phyloP scores from a whole-genome alignment of 2,797 vertebrate species.

The Ctenopoma kingsleyae region DNA sequence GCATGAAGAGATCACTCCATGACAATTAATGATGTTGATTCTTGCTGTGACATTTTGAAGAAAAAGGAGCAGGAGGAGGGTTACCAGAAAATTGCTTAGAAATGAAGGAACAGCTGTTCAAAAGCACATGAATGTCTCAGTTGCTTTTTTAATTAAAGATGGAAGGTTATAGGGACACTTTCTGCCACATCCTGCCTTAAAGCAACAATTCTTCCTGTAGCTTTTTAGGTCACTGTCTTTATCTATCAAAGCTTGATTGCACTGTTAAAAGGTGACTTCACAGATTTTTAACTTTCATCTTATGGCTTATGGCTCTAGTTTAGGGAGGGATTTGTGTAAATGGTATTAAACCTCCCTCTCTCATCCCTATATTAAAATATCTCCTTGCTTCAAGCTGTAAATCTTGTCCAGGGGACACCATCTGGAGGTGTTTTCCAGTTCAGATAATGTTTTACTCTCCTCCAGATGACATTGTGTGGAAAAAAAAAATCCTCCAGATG shows the following conservation, averaged over 20 bases:
- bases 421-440: too few species aligned
- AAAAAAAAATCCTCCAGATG: too few species aligned
- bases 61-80: conserved; percentile 11
- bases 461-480: too few species aligned
- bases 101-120: conserved; percentile 29
- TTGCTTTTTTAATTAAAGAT: conserved; percentile 41
- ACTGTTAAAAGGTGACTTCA: not conserved
- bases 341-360: too few species aligned
- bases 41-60: conserved; percentile 42
- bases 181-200: conserved; percentile 9
- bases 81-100: conserved; percentile 14
- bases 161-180: conserved; percentile 33
- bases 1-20: conserved; percentile 39
- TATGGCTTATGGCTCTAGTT: too few species aligned
- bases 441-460: too few species aligned
- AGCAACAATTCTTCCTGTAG: conserved; percentile 6
- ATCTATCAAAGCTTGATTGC: conserved; percentile 11
- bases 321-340: too few species aligned
- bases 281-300: too few species aligned
- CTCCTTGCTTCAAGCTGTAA: too few species aligned
- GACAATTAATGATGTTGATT: conserved; percentile 54
- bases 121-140: conserved; percentile 23
- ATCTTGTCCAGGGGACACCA: too few species aligned
- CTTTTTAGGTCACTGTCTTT: conserved; percentile 38
- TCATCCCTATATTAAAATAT: too few species aligned